Evolutionary conservation across 2,797 vertebrate genomes (phyloP).

Genomic region (Remorina albescens): DNA sequence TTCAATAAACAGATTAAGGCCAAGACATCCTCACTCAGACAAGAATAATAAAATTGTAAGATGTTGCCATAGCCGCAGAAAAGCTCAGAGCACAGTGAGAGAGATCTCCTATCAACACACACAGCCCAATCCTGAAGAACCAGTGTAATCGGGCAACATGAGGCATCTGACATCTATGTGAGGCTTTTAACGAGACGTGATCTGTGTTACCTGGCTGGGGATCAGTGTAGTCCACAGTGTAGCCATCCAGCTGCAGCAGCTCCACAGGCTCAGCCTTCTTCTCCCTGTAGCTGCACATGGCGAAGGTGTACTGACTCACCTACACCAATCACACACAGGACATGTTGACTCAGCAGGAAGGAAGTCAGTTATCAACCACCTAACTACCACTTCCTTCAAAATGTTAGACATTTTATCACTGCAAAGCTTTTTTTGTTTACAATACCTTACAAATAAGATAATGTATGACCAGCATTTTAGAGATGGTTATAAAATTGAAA

Average conservation of each 20-base stretch:
- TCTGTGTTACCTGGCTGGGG: constrained; percentile 92
- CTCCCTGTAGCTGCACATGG: constrained; percentile 99
- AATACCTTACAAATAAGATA: not conserved
- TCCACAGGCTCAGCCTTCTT: constrained; percentile 98
- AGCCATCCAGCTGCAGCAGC: constrained; percentile 95
- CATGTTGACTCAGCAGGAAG: not conserved
- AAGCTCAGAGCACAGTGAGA: too few species aligned
- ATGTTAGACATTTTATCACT: not conserved
- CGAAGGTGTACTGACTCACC: constrained; percentile 99
- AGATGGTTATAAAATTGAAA: not conserved
- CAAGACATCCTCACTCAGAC: too few species aligned
- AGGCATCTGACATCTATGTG: too few species aligned
- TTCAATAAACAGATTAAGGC: too few species aligned
- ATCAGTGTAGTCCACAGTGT: constrained; percentile 98
- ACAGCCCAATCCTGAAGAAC: too few species aligned
- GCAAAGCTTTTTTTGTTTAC: not conserved
- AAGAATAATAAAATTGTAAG: too few species aligned
- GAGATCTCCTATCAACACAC: too few species aligned
- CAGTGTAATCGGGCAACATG: too few species aligned
- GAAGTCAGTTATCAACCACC: not conserved
- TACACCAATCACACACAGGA: constrained; percentile 73
- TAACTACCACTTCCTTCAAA: not conserved
- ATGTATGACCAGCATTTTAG: not conserved
- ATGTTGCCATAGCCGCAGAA: too few species aligned
- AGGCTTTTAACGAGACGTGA: not conserved